phyloP scores from a whole-genome alignment of 2,888 invertebrate species.

The Diaperis boleti region DNA sequence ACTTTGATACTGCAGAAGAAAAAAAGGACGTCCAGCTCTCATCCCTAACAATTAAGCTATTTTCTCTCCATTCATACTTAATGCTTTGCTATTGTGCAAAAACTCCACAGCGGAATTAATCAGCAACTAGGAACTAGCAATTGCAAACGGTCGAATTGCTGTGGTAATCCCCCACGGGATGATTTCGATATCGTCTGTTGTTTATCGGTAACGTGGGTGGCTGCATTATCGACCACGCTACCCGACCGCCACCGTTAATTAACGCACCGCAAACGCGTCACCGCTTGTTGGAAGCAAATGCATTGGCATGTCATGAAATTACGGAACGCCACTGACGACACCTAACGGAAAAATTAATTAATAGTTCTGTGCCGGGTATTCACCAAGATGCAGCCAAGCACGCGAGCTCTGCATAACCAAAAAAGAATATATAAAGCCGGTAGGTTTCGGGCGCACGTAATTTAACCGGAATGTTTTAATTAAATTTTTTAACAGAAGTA shows the following conservation, averaged over 20 bases:
- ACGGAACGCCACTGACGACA: slow-evolving; percentile 12
- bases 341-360: slow-evolving; percentile 30
- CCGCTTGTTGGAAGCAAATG: slow-evolving; percentile 37
- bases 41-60: slow-evolving; percentile 24
- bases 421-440: slow-evolving; percentile 25
- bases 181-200: slow-evolving; percentile 33
- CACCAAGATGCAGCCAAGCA: slow-evolving; percentile 18
- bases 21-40: slow-evolving; percentile 6
- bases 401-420: slow-evolving; percentile 11
- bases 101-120: slow-evolving; percentile 9
- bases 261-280: slow-evolving; percentile 48
- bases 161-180: slow-evolving; percentile 38
- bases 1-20: slow-evolving; percentile 14
- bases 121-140: slow-evolving; percentile 28
- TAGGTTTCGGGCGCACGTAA: slow-evolving; percentile 45
- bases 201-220: slow-evolving; percentile 53
- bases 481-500: slow-evolving; percentile 47
- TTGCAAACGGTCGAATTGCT: slow-evolving; percentile 27
- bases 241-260: slow-evolving; percentile 54
- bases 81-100: slow-evolving; percentile 4
- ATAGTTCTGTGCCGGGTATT: slow-evolving; percentile 16
- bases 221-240: slow-evolving; percentile 50
- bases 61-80: background rate
- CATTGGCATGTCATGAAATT: slow-evolving; percentile 37
- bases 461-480: slow-evolving; percentile 53